Evolutionary conservation across 2,113 vertebrate genomes (phyloP).

Genomic region (Pteropus alecto): DNA sequence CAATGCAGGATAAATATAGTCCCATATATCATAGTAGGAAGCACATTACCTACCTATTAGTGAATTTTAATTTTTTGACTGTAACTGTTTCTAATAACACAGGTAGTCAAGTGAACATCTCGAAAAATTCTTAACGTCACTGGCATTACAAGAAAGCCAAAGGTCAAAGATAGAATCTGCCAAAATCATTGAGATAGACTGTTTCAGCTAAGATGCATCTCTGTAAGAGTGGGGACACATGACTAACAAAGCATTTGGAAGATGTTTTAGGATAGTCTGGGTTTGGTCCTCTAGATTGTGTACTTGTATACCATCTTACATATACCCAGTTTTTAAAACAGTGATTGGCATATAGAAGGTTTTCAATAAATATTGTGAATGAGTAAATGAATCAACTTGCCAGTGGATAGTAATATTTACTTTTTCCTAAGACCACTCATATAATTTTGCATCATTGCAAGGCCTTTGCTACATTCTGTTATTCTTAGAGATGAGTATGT

Average conservation of each 20-base stretch:
- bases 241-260: background rate
- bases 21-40: background rate
- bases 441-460: background rate
- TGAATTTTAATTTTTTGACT: conserved; percentile 47
- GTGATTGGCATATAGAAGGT: background rate
- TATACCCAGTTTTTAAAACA: background rate
- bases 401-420: background rate
- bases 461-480: background rate
- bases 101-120: conserved; percentile 9
- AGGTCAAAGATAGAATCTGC: conserved; percentile 22
- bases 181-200: background rate
- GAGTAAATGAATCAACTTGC: background rate
- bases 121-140: conserved; percentile 53
- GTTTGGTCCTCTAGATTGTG: background rate
- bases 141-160: conserved; percentile 35
- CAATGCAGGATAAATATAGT: conserved; percentile 22
- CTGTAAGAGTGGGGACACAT: background rate
- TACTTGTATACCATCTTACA: background rate
- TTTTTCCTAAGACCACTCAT: background rate
- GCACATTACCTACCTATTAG: background rate
- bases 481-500: background rate
- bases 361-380: background rate
- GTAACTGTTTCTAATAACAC: conserved; percentile 42
- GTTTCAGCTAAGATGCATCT: background rate
- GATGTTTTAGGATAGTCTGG: background rate